These are phyloP conservation scores for Dione vanillae DNA, from an alignment of 2,888 invertebrate species.

Conservation along the genomic window DNA sequence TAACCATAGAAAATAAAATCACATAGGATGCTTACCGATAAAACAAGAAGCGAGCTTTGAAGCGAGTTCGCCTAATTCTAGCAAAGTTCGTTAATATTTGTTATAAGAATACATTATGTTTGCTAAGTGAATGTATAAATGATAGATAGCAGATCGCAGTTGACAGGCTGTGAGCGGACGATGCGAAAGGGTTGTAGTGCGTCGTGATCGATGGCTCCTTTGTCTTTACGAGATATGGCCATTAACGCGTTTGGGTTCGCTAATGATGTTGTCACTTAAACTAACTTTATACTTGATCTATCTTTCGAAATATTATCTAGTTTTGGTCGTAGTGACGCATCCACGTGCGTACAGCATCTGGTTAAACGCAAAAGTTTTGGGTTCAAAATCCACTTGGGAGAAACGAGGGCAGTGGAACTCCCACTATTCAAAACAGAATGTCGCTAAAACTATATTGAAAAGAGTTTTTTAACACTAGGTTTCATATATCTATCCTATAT, in stretches of 20 bases:
- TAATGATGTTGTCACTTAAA: slow-evolving; percentile 27
- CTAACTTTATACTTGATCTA: slow-evolving; percentile 7
- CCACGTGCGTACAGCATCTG: too few species aligned
- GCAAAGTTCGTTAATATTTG: background rate
- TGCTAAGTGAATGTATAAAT: slow-evolving; percentile 34
- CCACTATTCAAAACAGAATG: too few species aligned
- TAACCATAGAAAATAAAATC: background rate
- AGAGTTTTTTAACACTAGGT: too few species aligned
- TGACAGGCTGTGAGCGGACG: slow-evolving; percentile 42
- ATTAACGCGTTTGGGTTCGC: slow-evolving; percentile 55
- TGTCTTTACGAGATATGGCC: slow-evolving; percentile 59
- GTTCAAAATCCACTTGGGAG: too few species aligned
- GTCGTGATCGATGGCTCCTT: slow-evolving; percentile 71
- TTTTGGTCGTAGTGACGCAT: too few species aligned
- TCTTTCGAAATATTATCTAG: background rate
- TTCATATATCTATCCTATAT: background rate
- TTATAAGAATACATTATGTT: slow-evolving; percentile 10
- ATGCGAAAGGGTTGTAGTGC: slow-evolving; percentile 69
- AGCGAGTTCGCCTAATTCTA: background rate
- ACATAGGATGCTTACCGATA: background rate
- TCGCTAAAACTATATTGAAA: too few species aligned
- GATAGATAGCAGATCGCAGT: slow-evolving; percentile 43
- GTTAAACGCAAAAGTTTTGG: too few species aligned
- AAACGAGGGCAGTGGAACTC: too few species aligned
- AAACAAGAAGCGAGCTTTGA: background rate